Evolutionary conservation across 2,797 vertebrate genomes (phyloP).

Genomic region (Sphenopsis melanotis): DNA sequence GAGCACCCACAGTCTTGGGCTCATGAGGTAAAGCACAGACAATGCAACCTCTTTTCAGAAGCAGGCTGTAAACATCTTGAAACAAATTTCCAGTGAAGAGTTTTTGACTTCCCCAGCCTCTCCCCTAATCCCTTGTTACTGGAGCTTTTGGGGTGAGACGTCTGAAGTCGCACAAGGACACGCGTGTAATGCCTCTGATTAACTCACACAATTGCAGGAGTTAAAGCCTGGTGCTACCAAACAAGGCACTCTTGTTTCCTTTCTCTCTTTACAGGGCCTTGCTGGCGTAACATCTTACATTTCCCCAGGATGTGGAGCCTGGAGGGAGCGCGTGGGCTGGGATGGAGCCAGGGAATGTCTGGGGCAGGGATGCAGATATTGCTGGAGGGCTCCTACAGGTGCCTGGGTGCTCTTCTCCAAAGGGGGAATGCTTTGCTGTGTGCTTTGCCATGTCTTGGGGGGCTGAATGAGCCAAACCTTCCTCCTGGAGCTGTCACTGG

Average conservation of each 20-base stretch:
- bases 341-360: background rate
- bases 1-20: background rate
- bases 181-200: background rate
- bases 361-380: background rate
- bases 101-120: background rate
- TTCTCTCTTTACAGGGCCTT: background rate
- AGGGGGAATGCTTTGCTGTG: accelerated
- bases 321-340: constrained; percentile 2
- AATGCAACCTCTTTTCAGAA: background rate
- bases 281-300: constrained; percentile 24
- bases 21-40: background rate
- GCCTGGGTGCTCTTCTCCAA: background rate
- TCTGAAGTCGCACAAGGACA: background rate
- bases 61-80: background rate
- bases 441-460: background rate
- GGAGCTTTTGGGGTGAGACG: constrained; percentile 11
- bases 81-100: background rate
- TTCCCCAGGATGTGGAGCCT: constrained; percentile 25
- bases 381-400: background rate
- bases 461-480: background rate
- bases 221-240: background rate
- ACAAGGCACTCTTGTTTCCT: constrained; percentile 30
- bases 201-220: background rate
- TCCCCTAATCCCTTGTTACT: constrained; percentile 28
- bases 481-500: background rate